phyloP scores from a whole-genome alignment of 2,888 invertebrate species.

The Polydrusus cervinus region DNA sequence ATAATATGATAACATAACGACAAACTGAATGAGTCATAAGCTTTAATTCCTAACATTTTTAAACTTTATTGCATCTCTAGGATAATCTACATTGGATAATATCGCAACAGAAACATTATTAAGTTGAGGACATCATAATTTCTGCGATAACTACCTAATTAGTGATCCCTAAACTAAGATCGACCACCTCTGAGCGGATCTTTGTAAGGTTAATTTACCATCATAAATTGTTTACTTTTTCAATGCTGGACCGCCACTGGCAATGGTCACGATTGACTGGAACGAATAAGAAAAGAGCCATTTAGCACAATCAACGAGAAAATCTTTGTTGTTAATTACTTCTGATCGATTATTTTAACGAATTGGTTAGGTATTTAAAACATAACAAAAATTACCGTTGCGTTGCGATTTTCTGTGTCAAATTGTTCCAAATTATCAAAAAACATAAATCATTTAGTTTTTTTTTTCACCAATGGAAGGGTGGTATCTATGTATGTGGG shows the following conservation, averaged over 20 bases:
- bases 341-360: slow-evolving; percentile 14
- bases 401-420: no score
- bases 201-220: background rate
- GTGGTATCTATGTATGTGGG: no score
- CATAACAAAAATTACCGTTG: background rate
- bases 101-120: background rate
- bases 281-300: slow-evolving; percentile 3
- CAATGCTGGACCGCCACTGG: slow-evolving; percentile 10
- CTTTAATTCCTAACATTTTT: no score
- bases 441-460: no score
- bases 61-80: no score
- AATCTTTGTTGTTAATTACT: slow-evolving; percentile 24
- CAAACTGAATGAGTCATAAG: no score
- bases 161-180: background rate
- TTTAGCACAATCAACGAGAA: slow-evolving; percentile 14
- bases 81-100: no score
- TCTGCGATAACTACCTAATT: background rate
- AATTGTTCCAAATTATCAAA: no score
- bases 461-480: no score
- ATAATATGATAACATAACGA: no score
- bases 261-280: slow-evolving; percentile 4
- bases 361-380: background rate
- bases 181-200: slow-evolving; percentile 2
- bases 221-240: background rate
- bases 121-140: background rate